A percentile compares a stretch with the other conserved stretches of the same genome.
Evolutionary conservation across 1,140 invertebrate genomes (phyloP).

Genomic region (Calephelis virginiensis): DNA sequence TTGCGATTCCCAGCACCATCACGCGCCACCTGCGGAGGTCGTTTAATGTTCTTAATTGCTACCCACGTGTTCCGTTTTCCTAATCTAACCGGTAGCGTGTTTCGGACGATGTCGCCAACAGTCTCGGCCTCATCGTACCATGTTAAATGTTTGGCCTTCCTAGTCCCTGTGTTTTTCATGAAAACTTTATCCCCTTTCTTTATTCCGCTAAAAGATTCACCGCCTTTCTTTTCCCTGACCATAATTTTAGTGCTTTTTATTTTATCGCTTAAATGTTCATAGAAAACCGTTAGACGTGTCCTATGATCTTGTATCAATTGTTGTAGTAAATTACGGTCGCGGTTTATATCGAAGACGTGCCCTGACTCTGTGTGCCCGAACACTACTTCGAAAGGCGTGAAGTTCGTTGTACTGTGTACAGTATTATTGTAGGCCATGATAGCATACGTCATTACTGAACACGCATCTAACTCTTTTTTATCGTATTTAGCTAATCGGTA

Average conservation of each 20-base stretch:
- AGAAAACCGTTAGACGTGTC: constrained; percentile 34
- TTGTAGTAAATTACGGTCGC: constrained; percentile 29
- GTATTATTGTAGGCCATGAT: constrained; percentile 39
- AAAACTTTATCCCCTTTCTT: constrained; percentile 11
- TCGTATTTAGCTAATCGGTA: constrained; percentile 39
- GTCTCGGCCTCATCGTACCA: constrained; percentile 10
- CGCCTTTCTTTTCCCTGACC: not conserved
- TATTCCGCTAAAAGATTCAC: not conserved
- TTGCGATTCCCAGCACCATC: not conserved
- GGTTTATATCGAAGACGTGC: constrained; percentile 28
- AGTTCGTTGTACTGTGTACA: constrained; percentile 32
- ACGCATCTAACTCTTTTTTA: constrained; percentile 30
- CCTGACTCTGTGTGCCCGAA: constrained; percentile 40
- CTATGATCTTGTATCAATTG: constrained; percentile 39
- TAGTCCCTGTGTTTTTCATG: constrained; percentile 17
- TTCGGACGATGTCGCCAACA: not conserved
- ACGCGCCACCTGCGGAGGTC: not conserved
- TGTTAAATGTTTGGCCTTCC: constrained; percentile 14
- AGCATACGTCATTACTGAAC: constrained; percentile 33
- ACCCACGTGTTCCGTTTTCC: not conserved
- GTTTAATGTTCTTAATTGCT: constrained; percentile 7
- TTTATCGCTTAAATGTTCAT: constrained; percentile 33
- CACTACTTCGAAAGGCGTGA: constrained; percentile 39
- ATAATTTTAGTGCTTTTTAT: not conserved
- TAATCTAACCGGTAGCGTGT: not conserved